Percentiles rank a stretch among this genome's conserved stretches.
Evolutionary conservation across 2,888 invertebrate genomes (phyloP).

Genomic region (Cheiracanthium punctorium): DNA sequence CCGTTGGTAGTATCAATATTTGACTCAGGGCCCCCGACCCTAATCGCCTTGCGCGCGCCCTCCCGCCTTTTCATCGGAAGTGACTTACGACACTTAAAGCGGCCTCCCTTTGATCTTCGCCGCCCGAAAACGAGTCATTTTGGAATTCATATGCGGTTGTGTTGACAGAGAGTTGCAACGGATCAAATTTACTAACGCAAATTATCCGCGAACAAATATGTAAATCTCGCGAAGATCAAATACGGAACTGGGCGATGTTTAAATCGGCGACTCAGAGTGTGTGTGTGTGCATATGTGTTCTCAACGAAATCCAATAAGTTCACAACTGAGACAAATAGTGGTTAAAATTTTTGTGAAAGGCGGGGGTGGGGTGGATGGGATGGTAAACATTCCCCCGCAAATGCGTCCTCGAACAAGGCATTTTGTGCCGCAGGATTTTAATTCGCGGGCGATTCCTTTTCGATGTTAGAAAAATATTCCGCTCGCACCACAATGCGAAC

Average conservation of each 20-base stretch:
- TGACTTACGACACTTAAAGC: conserved; percentile 39
- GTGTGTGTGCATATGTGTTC: too few species aligned
- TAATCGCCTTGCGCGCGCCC: background rate
- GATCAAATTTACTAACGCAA: conserved; percentile 68
- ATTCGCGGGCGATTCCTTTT: background rate
- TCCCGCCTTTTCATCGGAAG: conserved; percentile 13
- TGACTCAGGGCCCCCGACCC: conserved; percentile 6
- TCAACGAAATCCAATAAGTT: conserved; percentile 51
- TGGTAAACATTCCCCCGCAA: background rate
- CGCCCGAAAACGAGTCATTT: conserved; percentile 39
- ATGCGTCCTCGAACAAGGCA: background rate
- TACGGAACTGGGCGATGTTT: conserved; percentile 57
- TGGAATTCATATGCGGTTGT: conserved; percentile 48
- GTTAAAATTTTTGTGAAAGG: conserved; percentile 23
- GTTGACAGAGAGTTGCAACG: conserved; percentile 59
- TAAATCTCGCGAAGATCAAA: conserved; percentile 64
- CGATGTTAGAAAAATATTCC: background rate
- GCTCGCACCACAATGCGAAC: too few species aligned
- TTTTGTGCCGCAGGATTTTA: background rate
- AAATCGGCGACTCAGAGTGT: conserved; percentile 52
- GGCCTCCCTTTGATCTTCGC: conserved; percentile 55
- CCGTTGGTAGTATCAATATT: conserved; percentile 20
- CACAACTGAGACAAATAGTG: conserved; percentile 38
- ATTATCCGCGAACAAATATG: conserved; percentile 69
- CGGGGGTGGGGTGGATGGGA: background rate